These are phyloP conservation scores for Archegozetes longisetosus DNA, from an alignment of 1,140 invertebrate genomes.

Conservation along the genomic window DNA sequence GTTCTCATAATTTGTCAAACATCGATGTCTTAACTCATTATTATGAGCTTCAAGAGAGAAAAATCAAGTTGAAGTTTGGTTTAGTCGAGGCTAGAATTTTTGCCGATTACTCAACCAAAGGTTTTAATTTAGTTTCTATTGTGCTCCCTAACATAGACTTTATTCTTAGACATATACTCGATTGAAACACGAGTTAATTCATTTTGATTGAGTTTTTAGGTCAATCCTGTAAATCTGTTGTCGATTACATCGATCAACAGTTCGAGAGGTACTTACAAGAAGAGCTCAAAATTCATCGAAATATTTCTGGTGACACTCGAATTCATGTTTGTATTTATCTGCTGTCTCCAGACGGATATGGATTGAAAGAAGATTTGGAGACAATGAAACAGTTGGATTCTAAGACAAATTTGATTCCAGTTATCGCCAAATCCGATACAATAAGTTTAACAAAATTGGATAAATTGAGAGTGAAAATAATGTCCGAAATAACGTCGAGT, in stretches of 20 bases:
- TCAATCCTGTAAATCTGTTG: constrained; percentile 68
- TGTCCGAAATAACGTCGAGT: constrained; percentile 62
- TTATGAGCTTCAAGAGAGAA: constrained; percentile 93
- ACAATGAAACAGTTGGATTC: constrained; percentile 98
- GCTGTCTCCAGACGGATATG: constrained; percentile 84
- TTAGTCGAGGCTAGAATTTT: constrained; percentile 97
- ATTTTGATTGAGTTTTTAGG: constrained; percentile 3
- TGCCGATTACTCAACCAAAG: constrained; percentile 98
- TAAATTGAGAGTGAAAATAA: constrained; percentile 89
- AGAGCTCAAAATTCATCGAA: constrained; percentile 93
- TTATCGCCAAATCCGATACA: constrained; percentile 98
- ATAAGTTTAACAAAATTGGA: constrained; percentile 94
- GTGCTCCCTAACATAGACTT: neutral
- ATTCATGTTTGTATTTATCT: constrained; percentile 97
- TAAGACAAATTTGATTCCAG: constrained; percentile 98
- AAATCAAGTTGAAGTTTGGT: constrained; percentile 82
- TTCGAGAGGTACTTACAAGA: constrained; percentile 95
- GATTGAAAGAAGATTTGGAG: constrained; percentile 85
- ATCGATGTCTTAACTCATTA: constrained; percentile 93
- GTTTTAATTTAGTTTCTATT: constrained; percentile 40
- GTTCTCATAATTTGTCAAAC: constrained; percentile 72
- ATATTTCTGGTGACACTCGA: constrained; percentile 75
- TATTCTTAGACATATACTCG: neutral
- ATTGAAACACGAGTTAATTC: constrained; percentile 33
- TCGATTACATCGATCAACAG: constrained; percentile 96